Evolutionary conservation across 1,140 invertebrate genomes (phyloP), one percentile per base, ranked within the genome.

Genomic region (Leptinotarsa lineolata): DNA sequence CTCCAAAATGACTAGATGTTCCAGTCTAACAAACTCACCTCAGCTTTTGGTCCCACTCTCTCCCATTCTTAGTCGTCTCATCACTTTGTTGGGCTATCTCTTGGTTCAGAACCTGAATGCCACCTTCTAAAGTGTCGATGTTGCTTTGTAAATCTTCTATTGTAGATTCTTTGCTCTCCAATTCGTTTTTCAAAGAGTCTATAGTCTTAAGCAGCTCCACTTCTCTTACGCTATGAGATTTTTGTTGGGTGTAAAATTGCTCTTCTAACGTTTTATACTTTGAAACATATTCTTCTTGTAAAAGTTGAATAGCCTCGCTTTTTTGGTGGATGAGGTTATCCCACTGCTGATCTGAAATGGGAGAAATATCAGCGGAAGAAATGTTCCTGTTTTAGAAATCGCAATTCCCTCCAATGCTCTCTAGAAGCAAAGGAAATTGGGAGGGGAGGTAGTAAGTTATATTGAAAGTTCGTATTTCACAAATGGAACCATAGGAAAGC

Each of bases 301-400:
- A 77, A 61, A 84, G 78, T 77, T 86, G 83, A 54, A 89, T 75
- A 1, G 87, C 86, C 78, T 88, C 85, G 64, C 86, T 86, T 79
- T 86, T 87, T 74, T 89, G 88, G 72, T 85, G 82, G 67, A 85
- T 84, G 69, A 89, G 78, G 76, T 87, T 86, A 58, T 86, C 85
- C 83, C 87, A 88, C 78, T 88, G 86, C 30, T 84, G 78, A 74
- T 88, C 87, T 88, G 74, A 74, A 80, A 81, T 58, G 48, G 65
- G 15, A 72, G 15, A 22, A 67, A 72, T 13, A 20, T 58, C 13
- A 21, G 48, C 48, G 8, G 2, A 39, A 39, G 30, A 39, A 39
- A 39, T 2, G 30, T 39, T 39, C 30, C 11, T 39, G 30, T 39
- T 39, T 39, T 11, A 39, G 30, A 39, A 39, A 39, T 39, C 30